Base-by-base conservation (phyloP, 2,797 vertebrate genomes). In the Phrynocephalus vlangalii region DNA sequence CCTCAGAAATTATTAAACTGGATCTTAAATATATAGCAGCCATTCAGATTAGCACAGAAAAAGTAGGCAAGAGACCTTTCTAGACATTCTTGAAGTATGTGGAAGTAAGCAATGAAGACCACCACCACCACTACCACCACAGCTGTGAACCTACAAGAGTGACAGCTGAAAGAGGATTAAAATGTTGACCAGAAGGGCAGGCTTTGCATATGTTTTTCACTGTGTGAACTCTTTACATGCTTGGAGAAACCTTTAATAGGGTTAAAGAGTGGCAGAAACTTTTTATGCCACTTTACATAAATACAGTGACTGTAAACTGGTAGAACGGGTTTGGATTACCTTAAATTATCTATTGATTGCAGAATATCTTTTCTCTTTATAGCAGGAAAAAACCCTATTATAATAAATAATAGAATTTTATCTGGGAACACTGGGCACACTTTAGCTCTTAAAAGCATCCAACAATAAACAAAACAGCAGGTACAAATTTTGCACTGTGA, bases 401-500 rank as follows among this genome's bases (percentile, higher is more conserved):
- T 13, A 63, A 63, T 8, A 56, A 56, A 13, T 83, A 33, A 90
- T 71, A 86, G 78, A 88, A 67, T 63, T 82, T 38, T 44, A 63
- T 83, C 85, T 79, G 63, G 20, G 0, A 0, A 63, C 84, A 89
- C 82, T 24, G 4, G 70, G 33, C 33, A 33, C 33, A 33, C 33
- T 33, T 33, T 33, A 33, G 33, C 33, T 33, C 33, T 33, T 33
- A 33, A 33, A 33, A 33, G 33, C 79, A 83, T 88, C 82, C 82
- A 83, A 66, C 73, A 89, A 83, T 82, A 92, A 94, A 81, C 28
- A 91, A 90, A 70, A 81, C 89, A 68, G 66, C 73, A 85, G 91
- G 16, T 52, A 71, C 77, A 89, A 83, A 89, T 92, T 71, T 87
- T 76, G 2, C 85, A 85, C 33, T 0, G 1, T 70, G 89, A 91